A percentile compares a stretch with the other conserved stretches of the same genome.
phyloP scores from a whole-genome alignment of 2,113 vertebrate genomes.

The Nothocercus nigrocapillus region DNA sequence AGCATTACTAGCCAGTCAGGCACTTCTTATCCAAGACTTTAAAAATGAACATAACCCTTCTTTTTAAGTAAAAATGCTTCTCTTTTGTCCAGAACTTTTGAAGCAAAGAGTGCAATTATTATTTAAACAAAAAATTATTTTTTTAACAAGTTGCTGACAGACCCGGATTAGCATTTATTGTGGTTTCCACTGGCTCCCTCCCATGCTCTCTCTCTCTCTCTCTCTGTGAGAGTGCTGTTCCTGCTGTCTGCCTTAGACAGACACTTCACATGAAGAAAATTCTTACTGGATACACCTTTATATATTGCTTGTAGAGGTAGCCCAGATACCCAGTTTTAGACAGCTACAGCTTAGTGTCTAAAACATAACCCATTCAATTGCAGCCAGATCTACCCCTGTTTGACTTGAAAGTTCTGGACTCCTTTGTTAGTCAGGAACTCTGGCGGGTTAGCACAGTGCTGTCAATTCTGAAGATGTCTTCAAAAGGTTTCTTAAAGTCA shows the following conservation, averaged over 20 bases:
- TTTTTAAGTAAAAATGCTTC: not conserved
- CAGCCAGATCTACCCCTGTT: not conserved
- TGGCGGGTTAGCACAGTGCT: not conserved
- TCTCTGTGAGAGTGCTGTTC: not conserved
- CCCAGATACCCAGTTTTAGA: not conserved
- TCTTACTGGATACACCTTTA: accelerated
- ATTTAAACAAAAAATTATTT: not conserved
- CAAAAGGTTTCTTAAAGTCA: not conserved
- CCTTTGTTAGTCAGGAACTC: not conserved
- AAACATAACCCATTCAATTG: not conserved
- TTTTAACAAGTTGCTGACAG: not conserved
- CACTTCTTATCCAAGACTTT: not conserved
- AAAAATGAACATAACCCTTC: not conserved
- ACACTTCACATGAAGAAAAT: not conserved
- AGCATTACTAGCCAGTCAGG: not conserved
- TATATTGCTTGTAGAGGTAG: not conserved
- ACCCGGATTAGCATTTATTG: not conserved
- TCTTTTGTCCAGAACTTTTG: not conserved
- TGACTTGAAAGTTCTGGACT: not conserved
- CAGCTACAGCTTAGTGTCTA: not conserved
- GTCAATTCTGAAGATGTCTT: not conserved
- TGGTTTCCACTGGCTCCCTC: not conserved
- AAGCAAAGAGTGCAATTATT: not conserved
- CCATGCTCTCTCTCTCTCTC: not conserved
- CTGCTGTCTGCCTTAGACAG: not conserved